Evolutionary conservation across 2,113 vertebrate species (phyloP), one percentile per base, ranked within the genome.

Genomic region (Tachycineta bicolor): DNA sequence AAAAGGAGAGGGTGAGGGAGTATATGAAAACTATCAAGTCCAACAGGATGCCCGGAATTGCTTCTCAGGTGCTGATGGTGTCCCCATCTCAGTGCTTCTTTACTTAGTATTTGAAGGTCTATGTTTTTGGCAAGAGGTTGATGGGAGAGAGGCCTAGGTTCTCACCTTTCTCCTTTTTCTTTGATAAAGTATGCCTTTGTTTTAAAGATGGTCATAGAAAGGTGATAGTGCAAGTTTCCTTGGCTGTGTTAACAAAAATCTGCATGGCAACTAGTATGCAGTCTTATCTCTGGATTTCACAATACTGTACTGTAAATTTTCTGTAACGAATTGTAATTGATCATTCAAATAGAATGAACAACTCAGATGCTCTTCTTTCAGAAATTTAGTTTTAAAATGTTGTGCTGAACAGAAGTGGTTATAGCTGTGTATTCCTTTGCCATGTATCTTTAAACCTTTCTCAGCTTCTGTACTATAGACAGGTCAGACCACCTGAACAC

Each of bases 251-350:
- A 74, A 43, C 8, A 81, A 73, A 83, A 74, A 74, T 63, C 20
- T 70, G 0, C 8, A 44, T 56, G 68, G n/a, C 28, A 73, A 29
- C 15, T 34, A 15, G 11, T 5, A 1, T 5, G 1, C 70, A 49
- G 53, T 43, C 75, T 78, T 46, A 15, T 68, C 15, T 84, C 44
- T 76, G 58, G 13, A 17, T 93, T 82, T 92, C 31, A 47, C 26
- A 73, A 23, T 41, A 20, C 5, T 53, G 37, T n/a, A 8, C 21
- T 73, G 56, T 49, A 56, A 26, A 49, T 63, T 90, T 63, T 77
- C 14, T 43, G 41, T 49, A 70, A 49, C 37, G 43, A 56, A 13
- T 18, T 62, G 25, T 41, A 76, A 31, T 23, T 55, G 55, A 19
- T 56, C 12, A 69, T 23, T 76, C 34, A 37, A 86, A 29, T 25